Conservation (phyloP, 2,113 vertebrate species). For the Vulpes ferrilata region DNA sequence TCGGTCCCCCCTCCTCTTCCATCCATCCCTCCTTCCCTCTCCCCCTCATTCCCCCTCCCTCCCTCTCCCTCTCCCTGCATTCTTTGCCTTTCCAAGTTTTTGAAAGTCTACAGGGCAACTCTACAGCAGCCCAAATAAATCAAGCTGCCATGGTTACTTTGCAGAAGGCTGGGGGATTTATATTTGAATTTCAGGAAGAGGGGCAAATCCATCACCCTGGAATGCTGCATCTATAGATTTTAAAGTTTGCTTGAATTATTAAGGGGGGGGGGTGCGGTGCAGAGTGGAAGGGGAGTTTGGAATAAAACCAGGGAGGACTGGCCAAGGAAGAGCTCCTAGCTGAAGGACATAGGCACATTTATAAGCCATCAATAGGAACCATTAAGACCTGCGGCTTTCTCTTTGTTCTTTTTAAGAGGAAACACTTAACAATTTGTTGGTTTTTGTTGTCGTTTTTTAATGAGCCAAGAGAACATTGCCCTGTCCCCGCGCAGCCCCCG, state of each 20-base stretch:
- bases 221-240: not conserved
- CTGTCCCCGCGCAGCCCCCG: not conserved
- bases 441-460: slow-evolving; percentile 72
- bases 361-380: not conserved
- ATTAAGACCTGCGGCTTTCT: not conserved
- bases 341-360: not conserved
- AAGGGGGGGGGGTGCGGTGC: not conserved
- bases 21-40: not conserved
- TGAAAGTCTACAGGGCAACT: slow-evolving; percentile 59
- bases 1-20: not conserved
- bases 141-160: slow-evolving; percentile 61
- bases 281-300: not conserved
- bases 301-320: not conserved
- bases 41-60: no score
- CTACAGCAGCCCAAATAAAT: slow-evolving; percentile 58
- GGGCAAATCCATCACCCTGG: not conserved
- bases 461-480: slow-evolving; percentile 52
- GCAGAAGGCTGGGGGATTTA: slow-evolving; percentile 72
- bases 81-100: slow-evolving; percentile 70
- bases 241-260: not conserved
- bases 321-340: not conserved
- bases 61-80: not conserved
- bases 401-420: slow-evolving; percentile 70
- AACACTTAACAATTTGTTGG: slow-evolving; percentile 73
- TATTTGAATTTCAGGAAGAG: slow-evolving; percentile 60